A percentile compares a stretch with the other conserved stretches of the same genome.
These are phyloP conservation scores for Psylliodes chrysocephalus DNA, from an alignment of 2,888 invertebrate genomes.

Conservation along the genomic window DNA sequence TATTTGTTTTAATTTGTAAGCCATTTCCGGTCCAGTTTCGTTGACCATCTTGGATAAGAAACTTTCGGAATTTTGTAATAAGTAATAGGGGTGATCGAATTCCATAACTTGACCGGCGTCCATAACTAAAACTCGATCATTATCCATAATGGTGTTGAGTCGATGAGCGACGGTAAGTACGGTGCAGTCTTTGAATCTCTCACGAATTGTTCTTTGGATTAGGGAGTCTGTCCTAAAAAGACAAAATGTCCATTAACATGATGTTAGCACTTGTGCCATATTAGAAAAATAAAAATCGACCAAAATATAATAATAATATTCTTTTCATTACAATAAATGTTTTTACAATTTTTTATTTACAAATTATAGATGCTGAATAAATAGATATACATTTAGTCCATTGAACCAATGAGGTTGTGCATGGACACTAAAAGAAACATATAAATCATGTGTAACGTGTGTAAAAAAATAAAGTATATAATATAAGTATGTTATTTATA, in stretches of 20 bases:
- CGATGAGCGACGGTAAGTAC: slow-evolving; percentile 86
- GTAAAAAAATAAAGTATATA: background rate
- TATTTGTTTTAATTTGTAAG: slow-evolving; percentile 43
- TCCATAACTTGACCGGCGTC: slow-evolving; percentile 67
- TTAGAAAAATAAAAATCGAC: background rate
- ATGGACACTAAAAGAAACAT: background rate
- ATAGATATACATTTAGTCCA: no score
- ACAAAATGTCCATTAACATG: background rate
- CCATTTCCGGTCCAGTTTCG: slow-evolving; percentile 58
- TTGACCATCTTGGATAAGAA: slow-evolving; percentile 59
- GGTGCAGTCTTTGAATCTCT: slow-evolving; percentile 79
- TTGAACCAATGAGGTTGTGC: background rate
- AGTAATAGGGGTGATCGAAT: slow-evolving; percentile 67
- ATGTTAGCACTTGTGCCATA: background rate
- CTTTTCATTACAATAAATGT: no score
- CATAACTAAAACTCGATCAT: slow-evolving; percentile 75
- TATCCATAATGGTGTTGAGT: slow-evolving; percentile 86
- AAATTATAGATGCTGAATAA: no score
- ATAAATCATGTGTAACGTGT: background rate
- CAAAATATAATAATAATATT: no score
- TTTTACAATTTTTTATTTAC: no score
- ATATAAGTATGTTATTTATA: no score
- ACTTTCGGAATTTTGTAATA: slow-evolving; percentile 56
- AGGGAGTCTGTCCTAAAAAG: slow-evolving; percentile 74
- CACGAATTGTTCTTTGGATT: slow-evolving; percentile 81